These are phyloP conservation scores for Panthera uncia DNA, from an alignment of 2,113 vertebrate genomes.

Conservation along the genomic window DNA sequence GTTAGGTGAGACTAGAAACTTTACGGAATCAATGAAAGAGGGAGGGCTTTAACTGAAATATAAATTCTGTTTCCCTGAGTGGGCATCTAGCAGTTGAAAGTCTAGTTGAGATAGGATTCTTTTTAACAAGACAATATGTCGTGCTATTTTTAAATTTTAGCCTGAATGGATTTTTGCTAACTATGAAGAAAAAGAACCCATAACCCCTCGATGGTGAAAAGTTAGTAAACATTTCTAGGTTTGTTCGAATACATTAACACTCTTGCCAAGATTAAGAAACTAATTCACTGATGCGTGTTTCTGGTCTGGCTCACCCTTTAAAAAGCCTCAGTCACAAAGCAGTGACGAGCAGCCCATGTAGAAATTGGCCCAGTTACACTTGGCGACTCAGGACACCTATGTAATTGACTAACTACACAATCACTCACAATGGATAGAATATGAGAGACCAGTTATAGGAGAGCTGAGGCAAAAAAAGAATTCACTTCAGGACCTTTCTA, in stretches of 20 bases:
- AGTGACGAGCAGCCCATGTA: background rate
- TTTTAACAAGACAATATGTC: background rate
- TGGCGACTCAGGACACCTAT: background rate
- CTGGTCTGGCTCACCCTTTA: background rate
- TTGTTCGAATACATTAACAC: background rate
- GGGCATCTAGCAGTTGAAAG: background rate
- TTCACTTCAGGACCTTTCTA: background rate
- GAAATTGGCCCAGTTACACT: background rate
- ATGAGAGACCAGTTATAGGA: background rate
- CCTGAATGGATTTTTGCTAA: conserved; percentile 41
- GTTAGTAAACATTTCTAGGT: background rate
- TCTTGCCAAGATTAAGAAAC: background rate
- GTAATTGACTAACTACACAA: background rate
- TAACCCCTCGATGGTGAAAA: background rate
- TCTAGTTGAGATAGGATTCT: background rate
- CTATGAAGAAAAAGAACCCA: background rate
- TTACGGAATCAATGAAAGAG: background rate
- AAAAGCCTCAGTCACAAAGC: background rate
- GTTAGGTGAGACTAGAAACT: background rate
- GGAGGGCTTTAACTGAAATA: background rate
- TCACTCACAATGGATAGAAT: background rate
- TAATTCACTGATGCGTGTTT: background rate
- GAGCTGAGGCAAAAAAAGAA: background rate
- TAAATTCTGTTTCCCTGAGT: background rate
- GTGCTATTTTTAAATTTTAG: background rate